Evolutionary conservation across 2,888 invertebrate species (phyloP).

Genomic region (Criorhina ranunculi): DNA sequence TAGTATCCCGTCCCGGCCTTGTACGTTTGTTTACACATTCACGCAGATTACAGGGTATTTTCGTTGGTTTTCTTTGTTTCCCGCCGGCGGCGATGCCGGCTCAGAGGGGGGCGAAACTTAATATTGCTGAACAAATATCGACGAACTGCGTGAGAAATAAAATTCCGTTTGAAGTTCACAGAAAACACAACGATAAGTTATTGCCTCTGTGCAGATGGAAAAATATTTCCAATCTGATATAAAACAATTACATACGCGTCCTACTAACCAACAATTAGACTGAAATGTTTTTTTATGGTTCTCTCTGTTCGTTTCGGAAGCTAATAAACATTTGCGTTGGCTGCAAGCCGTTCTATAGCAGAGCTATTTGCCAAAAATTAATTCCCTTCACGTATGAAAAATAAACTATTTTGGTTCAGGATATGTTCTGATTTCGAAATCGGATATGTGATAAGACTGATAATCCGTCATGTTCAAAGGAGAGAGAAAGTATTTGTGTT

Average conservation of each 20-base stretch:
- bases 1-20: slow-evolving; percentile 20
- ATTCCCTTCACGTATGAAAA: slow-evolving; percentile 34
- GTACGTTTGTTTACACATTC: slow-evolving; percentile 27
- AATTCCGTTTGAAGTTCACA: slow-evolving; percentile 50
- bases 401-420: slow-evolving; percentile 16
- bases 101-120: neutral
- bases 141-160: slow-evolving; percentile 44
- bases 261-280: neutral
- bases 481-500: neutral
- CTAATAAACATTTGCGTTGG: slow-evolving; percentile 44
- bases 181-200: slow-evolving; percentile 17
- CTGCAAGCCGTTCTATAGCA: slow-evolving; percentile 23
- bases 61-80: slow-evolving; percentile 30
- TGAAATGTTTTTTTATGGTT: neutral
- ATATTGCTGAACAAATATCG: slow-evolving; percentile 31
- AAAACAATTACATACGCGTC: slow-evolving; percentile 18
- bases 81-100: neutral
- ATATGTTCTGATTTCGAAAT: slow-evolving; percentile 29
- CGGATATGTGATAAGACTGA: slow-evolving; percentile 35
- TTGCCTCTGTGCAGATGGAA: neutral
- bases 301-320: neutral
- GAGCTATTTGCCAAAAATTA: slow-evolving; percentile 29
- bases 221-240: slow-evolving; percentile 24
- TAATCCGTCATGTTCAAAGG: neutral
- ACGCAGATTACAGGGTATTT: slow-evolving; percentile 18